These are phyloP conservation scores for Trilocha varians DNA, from an alignment of 2,888 invertebrate genomes.

Conservation along the genomic window DNA sequence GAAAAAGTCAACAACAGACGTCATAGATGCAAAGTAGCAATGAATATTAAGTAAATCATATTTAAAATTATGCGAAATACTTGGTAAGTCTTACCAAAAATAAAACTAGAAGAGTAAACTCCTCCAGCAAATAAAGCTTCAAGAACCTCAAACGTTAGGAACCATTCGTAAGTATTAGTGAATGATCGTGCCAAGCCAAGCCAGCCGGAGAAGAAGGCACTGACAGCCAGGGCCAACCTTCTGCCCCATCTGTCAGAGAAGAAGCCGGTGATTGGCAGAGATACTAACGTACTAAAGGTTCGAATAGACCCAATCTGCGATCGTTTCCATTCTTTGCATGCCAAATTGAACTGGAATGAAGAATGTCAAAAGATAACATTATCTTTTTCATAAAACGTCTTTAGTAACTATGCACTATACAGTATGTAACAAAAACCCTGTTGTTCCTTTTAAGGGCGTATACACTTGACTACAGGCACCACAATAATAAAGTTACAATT, in stretches of 20 bases:
- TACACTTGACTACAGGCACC: too few relatives aligned
- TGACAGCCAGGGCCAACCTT: constrained; percentile 73
- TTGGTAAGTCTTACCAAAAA: constrained; percentile 74
- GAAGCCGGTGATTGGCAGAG: constrained; percentile 79
- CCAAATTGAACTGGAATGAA: constrained; percentile 77
- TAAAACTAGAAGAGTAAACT: constrained; percentile 81
- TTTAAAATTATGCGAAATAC: too few relatives aligned
- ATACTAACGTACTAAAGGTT: constrained; percentile 80
- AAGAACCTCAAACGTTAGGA: constrained; percentile 79
- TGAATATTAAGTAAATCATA: too few relatives aligned
- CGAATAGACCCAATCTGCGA: constrained; percentile 82
- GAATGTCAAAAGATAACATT: constrained; percentile 2
- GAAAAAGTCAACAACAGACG: too few relatives aligned
- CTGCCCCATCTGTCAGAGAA: constrained; percentile 84
- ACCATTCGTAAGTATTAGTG: constrained; percentile 79
- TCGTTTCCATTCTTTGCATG: constrained; percentile 80
- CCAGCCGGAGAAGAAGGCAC: constrained; percentile 75
- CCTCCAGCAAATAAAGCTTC: constrained; percentile 81
- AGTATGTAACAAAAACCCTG: too few relatives aligned
- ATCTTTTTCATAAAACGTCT: neutral
- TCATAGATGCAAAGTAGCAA: too few relatives aligned
- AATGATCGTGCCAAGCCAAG: constrained; percentile 80
- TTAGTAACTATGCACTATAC: too few relatives aligned
- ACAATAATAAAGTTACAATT: too few relatives aligned
- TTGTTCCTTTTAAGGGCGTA: too few relatives aligned